A percentile compares a stretch with the other conserved stretches of the same genome.
phyloP scores from a whole-genome alignment of 1,140 invertebrate genomes.

The Idris sp. region DNA sequence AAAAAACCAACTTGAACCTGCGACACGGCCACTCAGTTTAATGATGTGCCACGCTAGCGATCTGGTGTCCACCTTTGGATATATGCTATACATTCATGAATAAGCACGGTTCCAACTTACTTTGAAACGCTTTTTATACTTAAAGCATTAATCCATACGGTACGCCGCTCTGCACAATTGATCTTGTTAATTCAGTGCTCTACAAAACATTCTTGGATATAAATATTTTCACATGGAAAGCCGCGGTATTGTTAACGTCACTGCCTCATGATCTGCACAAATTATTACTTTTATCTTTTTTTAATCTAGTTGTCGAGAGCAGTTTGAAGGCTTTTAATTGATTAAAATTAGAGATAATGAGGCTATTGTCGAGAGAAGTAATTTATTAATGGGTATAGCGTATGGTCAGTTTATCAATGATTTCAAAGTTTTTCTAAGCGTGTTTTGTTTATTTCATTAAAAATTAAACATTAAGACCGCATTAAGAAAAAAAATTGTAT shows the following conservation, averaged over 20 bases:
- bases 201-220: slow-evolving; percentile 19
- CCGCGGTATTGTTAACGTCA: too few species aligned
- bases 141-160: slow-evolving; percentile 59
- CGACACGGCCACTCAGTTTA: slow-evolving; percentile 73
- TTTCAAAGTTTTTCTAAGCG: too few species aligned
- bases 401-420: too few species aligned
- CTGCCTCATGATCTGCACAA: slow-evolving; percentile 6
- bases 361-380: too few species aligned
- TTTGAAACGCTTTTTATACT: slow-evolving; percentile 60
- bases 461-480: too few species aligned
- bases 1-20: slow-evolving; percentile 66
- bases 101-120: slow-evolving; percentile 52
- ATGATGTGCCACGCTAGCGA: slow-evolving; percentile 73
- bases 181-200: slow-evolving; percentile 40
- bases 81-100: slow-evolving; percentile 47
- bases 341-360: too few species aligned
- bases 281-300: slow-evolving; percentile 3
- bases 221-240: too few species aligned
- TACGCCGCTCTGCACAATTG: slow-evolving; percentile 25
- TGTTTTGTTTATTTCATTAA: too few species aligned
- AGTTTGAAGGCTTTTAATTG: too few species aligned
- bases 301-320: too few species aligned
- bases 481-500: too few species aligned
- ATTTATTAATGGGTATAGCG: too few species aligned
- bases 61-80: slow-evolving; percentile 59